Base-by-base conservation (phyloP, 53 echinoderm and acorn worm genomes). In the Patiria pectinifera region DNA sequence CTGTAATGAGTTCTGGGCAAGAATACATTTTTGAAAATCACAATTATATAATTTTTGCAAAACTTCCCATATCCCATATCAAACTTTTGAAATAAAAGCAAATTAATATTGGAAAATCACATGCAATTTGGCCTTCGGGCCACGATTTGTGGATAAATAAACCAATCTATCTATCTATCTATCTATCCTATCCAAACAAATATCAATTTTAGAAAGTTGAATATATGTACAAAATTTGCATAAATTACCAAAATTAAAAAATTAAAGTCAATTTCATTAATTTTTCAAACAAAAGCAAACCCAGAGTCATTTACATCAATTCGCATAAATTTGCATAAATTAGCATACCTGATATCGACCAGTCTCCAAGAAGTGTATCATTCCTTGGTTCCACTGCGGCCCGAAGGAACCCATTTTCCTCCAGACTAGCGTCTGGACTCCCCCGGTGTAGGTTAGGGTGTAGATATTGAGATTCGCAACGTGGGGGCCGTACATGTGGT, bases 401-500 rank as follows among this genome's bases (percentile, higher is more conserved):
- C 96, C 96, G 13, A 72, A 91, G 2, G 89, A 89, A 15, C 91
- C 93, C 66, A 62, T 59, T 83, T 94, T 91, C 48, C 22, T 89
- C 96, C 96, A 96, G 4, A 94, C 80, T 26, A 85, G 16, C 3
- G 87, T 89, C 78, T 87, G 58, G 23, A 58, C 59, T 60, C 92
- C 78, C 1, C n/a, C 48, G 13, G 91, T 85, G 49, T 85, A 86
- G 69, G 82, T 69, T n/a, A 24, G 87, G 10, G 84, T 91, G 72
- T 91, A 94, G 25, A 96, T 60, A 53, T 91, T 91, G 0, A 96
- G 91, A 16, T 66, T 21, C 13, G 92, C 86, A 13, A 96, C 78
- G 43, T 96, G 82, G 47, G 83, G 83, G 58, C 96, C 96, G 19
- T 94, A 93, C 96, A 96, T 96, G 83, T 96, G 96, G 61, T 93